phyloP scores from a whole-genome alignment of 1,140 invertebrate species.

The Adoxophyes honmai region DNA sequence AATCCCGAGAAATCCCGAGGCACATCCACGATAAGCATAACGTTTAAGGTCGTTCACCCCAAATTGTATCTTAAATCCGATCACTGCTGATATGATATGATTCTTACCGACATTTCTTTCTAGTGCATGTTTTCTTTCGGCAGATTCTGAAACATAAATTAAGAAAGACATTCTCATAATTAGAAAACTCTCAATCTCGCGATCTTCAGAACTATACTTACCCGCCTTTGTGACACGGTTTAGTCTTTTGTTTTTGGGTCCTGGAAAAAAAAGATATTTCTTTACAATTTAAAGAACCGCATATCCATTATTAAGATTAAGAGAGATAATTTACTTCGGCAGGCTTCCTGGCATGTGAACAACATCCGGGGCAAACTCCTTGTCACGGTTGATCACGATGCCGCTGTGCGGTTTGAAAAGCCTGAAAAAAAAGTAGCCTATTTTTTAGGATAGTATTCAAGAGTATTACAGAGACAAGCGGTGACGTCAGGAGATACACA shows the following conservation, averaged over 20 bases:
- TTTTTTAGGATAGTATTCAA: too few relatives aligned
- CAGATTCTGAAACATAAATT: slow-evolving; percentile 41
- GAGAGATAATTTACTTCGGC: slow-evolving; percentile 19
- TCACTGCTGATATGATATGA: too few relatives aligned
- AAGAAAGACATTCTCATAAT: background rate
- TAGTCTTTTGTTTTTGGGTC: slow-evolving; percentile 26
- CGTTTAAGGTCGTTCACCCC: too few relatives aligned
- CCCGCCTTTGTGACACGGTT: slow-evolving; percentile 43
- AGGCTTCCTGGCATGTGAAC: slow-evolving; percentile 39
- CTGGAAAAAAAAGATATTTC: slow-evolving; percentile 28
- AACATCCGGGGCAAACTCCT: slow-evolving; percentile 48
- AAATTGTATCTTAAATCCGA: too few relatives aligned
- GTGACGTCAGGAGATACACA: too few relatives aligned
- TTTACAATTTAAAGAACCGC: too few relatives aligned
- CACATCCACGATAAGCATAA: too few relatives aligned
- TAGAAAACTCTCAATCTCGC: too few relatives aligned
- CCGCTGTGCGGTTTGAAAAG: slow-evolving; percentile 63
- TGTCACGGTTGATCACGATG: slow-evolving; percentile 55
- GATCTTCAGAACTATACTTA: slow-evolving; percentile 24
- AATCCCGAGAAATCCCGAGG: too few relatives aligned
- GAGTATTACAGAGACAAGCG: too few relatives aligned
- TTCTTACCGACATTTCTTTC: slow-evolving; percentile 52
- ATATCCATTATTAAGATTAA: too few relatives aligned
- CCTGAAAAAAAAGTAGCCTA: slow-evolving; percentile 47
- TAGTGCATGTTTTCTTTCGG: slow-evolving; percentile 38